Base-by-base conservation (phyloP, 2,113 vertebrate genomes). In the Scortum barcoo region DNA sequence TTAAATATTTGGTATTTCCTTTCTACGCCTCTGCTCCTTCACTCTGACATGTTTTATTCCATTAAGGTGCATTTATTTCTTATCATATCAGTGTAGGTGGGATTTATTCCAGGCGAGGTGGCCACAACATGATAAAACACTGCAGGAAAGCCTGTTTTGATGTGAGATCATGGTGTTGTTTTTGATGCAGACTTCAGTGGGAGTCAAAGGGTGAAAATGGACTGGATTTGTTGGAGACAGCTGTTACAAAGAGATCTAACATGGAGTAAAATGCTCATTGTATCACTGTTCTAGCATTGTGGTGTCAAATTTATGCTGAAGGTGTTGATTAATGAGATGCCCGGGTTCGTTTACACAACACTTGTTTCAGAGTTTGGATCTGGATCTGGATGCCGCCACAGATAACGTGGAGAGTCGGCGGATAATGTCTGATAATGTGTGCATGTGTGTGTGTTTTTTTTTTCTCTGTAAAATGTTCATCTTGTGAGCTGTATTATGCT, bases 181-280 rank as follows among this genome's bases (percentile, higher is more conserved):
- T 63, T 16, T 71, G 26, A 62, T 7, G 3, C 38, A 20, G 33
- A 65, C 4, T 53, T 62, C 7, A 72, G 30, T 51, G 46, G 48
- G 44, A 44, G 60, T 42, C 74, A 66, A 4, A 30, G 72, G n/a
- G 0, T 61, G 70, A 66, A 57, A 84, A 65, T 28, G 1, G 65
- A 33, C 70, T 73, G 72, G 78, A 60, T 76, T 44, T 30, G 54
- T 68, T 81, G 70, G 63, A 80, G 75, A 80, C 69, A 61, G 61
- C 82, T 76, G 70, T 38, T 40, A 19, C 84, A 16, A 53, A 28
- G 61, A 61, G 40, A 38, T 73, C 28, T 5, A 42, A 74, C 60
- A 33, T 19, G 28, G 74, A 61, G 53, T 46, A 33, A 77, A 72
- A 56, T 5, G 16, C 10, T 1, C 1, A n/a, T 13, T 40, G 20